phyloP scores from a whole-genome alignment of 2,113 vertebrate species.

The Microtus ochrogaster region DNA sequence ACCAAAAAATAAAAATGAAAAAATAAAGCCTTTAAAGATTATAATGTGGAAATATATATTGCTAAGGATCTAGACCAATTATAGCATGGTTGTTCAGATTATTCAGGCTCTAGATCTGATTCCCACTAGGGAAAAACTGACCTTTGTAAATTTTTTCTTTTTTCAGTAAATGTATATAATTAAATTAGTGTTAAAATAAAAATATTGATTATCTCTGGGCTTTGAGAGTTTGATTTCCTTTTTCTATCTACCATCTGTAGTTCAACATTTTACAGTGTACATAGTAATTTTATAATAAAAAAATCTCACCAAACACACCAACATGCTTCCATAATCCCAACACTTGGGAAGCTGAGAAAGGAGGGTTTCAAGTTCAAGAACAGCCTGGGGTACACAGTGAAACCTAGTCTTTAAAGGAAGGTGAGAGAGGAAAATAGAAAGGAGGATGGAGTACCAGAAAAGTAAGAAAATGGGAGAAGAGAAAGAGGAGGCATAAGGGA shows the following conservation, averaged over 20 bases:
- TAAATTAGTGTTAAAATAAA: neutral
- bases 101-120: neutral
- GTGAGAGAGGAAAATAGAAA: neutral
- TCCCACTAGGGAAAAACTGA: neutral
- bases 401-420: neutral
- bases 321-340: neutral
- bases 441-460: neutral
- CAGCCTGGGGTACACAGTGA: neutral
- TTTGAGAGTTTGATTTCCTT: neutral
- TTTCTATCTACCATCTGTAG: neutral
- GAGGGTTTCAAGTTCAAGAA: neutral
- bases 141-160: neutral
- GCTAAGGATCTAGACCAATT: neutral
- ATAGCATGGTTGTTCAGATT: neutral
- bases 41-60: neutral
- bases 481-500: neutral
- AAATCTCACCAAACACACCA: too few species aligned
- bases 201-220: neutral
- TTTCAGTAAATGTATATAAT: neutral
- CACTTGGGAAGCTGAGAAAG: neutral
- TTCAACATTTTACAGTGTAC: neutral
- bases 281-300: neutral
- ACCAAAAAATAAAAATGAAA: too few species aligned
- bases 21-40: neutral
- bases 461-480: neutral